Evolutionary conservation across 2,797 vertebrate genomes (phyloP).

Genomic region (Apodemus agrarius): DNA sequence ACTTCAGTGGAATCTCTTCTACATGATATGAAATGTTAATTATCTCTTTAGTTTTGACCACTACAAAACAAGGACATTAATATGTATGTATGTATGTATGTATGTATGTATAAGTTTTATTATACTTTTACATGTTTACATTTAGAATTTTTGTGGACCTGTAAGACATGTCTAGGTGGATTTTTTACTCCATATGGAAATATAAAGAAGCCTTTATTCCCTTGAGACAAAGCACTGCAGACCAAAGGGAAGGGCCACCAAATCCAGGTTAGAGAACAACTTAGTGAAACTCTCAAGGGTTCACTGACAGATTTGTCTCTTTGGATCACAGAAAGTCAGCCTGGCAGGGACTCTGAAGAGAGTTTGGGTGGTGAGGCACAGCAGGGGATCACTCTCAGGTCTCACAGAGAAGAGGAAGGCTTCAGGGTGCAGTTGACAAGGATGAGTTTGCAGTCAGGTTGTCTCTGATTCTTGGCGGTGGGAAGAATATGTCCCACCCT

Average conservation of each 20-base stretch:
- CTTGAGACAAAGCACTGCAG: not conserved
- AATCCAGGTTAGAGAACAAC: not conserved
- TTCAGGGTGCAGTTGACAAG: too few relatives aligned
- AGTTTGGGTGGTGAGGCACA: not conserved
- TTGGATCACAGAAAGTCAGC: not conserved
- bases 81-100: not conserved
- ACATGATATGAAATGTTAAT: not conserved
- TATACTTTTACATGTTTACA: not conserved
- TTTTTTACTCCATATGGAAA: not conserved
- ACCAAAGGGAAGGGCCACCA: not conserved
- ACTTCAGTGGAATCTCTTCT: not conserved
- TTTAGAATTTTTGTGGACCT: not conserved
- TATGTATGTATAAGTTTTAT: not conserved
- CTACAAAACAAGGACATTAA: not conserved
- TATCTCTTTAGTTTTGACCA: not conserved
- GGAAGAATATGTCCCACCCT: not conserved
- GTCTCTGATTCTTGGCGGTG: not conserved
- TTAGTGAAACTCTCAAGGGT: not conserved
- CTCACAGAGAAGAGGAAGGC: not conserved
- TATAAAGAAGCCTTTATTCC: not conserved
- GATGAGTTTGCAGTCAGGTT: not conserved
- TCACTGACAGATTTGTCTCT: not conserved
- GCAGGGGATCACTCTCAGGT: too few relatives aligned
- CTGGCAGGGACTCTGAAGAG: not conserved
- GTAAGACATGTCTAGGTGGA: not conserved